phyloP scores from a whole-genome alignment of 2,113 vertebrate genomes.

The Oncorhynchus clarkii region DNA sequence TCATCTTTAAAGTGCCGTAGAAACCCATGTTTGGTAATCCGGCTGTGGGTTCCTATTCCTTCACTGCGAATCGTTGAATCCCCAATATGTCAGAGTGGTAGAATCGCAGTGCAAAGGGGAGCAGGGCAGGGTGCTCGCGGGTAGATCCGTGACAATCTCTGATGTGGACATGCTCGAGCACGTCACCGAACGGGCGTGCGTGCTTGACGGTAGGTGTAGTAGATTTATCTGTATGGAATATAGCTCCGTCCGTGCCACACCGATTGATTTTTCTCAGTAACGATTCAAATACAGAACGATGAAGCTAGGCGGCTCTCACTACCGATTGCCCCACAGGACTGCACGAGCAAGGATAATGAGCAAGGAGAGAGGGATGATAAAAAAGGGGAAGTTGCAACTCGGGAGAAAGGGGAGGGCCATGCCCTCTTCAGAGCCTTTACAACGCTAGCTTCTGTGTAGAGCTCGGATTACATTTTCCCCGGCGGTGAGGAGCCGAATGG shows the following conservation, averaged over 20 bases:
- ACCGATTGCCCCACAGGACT: slow-evolving; percentile 57
- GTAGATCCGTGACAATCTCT: slow-evolving; percentile 83
- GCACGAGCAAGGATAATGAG: slow-evolving; percentile 59
- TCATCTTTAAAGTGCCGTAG: slow-evolving; percentile 99
- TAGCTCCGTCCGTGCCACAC: slow-evolving; percentile 63
- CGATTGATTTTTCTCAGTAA: slow-evolving; percentile 58
- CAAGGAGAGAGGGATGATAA: slow-evolving; percentile 59
- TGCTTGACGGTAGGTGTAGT: slow-evolving; percentile 38
- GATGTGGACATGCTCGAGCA: slow-evolving; percentile 91
- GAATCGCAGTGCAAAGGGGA: slow-evolving; percentile 71
- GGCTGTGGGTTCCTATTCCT: slow-evolving; percentile 61
- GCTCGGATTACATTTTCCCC: slow-evolving; percentile 84
- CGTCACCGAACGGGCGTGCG: slow-evolving; percentile 76
- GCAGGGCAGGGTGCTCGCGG: slow-evolving; percentile 78
- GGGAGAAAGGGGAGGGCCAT: slow-evolving; percentile 52
- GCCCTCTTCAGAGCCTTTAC: slow-evolving; percentile 66
- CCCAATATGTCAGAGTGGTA: slow-evolving; percentile 67
- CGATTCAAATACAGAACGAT: slow-evolving; percentile 57
- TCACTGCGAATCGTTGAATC: slow-evolving; percentile 75
- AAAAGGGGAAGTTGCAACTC: slow-evolving; percentile 49
- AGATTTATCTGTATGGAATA: slow-evolving; percentile 63
- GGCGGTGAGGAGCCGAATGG: slow-evolving; percentile 75
- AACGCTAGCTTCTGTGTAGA: slow-evolving; percentile 70
- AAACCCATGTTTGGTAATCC: slow-evolving; percentile 88
- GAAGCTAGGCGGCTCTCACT: slow-evolving; percentile 47